Conservation (phyloP, 2,797 vertebrate genomes). For the Cephalopachus bancanus region DNA sequence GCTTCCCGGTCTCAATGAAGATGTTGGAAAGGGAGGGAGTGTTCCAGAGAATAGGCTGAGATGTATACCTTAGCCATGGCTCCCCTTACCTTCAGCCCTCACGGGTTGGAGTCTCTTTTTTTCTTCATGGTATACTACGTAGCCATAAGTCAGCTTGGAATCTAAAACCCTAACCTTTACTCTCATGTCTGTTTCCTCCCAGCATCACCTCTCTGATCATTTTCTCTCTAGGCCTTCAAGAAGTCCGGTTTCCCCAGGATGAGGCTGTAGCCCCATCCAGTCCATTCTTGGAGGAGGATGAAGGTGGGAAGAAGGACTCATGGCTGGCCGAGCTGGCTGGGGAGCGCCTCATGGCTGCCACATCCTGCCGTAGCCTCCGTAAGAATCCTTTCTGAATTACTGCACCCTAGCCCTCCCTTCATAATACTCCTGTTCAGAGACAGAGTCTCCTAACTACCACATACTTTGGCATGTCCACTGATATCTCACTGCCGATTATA, state of each 20-base stretch:
- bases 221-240: slow-evolving; percentile 93
- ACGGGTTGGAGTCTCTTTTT: neutral
- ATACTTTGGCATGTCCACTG: neutral
- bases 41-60: neutral
- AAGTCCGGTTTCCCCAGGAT: slow-evolving; percentile 95
- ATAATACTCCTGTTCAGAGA: neutral
- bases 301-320: slow-evolving; percentile 94
- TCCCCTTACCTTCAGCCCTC: neutral
- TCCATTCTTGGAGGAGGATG: slow-evolving; percentile 98
- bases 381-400: slow-evolving; percentile 81
- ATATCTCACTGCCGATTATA: neutral
- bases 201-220: fast-evolving
- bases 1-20: neutral
- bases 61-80: neutral
- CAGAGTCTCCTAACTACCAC: neutral
- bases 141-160: neutral
- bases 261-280: slow-evolving; percentile 97
- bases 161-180: neutral
- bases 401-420: neutral
- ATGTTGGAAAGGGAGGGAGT: neutral
- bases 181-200: neutral
- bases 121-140: too few relatives aligned
- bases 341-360: slow-evolving; percentile 96
- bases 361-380: slow-evolving; percentile 96
- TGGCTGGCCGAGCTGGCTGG: slow-evolving; percentile 94